These are phyloP conservation scores for Ailuropoda melanoleuca DNA, from an alignment of 2,113 vertebrate species.

Conservation along the genomic window DNA sequence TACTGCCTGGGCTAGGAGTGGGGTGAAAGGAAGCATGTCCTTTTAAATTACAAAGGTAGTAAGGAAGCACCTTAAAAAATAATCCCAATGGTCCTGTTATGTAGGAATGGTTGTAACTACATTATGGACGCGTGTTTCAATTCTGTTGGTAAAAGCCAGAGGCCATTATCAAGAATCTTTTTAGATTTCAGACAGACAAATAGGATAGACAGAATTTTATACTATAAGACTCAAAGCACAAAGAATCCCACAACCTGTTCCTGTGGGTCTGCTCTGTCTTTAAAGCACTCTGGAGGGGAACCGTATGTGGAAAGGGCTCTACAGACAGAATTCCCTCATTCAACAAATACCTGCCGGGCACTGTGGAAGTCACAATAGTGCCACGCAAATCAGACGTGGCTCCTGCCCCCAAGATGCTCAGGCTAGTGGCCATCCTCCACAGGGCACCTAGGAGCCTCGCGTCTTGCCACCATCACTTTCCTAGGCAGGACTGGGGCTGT, in stretches of 20 bases:
- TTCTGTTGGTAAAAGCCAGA: conserved; percentile 24
- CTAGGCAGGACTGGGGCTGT: neutral
- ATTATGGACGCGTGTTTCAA: neutral
- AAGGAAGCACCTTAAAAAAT: neutral
- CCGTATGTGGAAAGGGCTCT: neutral
- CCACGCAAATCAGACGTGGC: neutral
- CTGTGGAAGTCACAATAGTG: neutral
- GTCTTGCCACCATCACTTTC: neutral
- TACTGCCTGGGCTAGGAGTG: neutral
- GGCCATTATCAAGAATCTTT: neutral
- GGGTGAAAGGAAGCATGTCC: neutral
- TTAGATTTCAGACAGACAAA: neutral
- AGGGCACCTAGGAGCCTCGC: neutral
- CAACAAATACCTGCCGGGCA: neutral
- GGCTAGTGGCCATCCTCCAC: neutral
- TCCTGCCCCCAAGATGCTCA: neutral
- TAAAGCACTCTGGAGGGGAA: neutral
- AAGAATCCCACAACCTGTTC: neutral
- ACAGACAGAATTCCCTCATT: neutral
- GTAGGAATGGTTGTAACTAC: neutral
- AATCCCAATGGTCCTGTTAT: neutral
- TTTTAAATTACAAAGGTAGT: conserved; percentile 42
- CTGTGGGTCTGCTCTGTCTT: neutral
- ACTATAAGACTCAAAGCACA: conserved; percentile 10
- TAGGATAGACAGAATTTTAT: neutral